These are phyloP conservation scores for Dicerorhinus sumatrensis DNA, from an alignment of 2,113 vertebrate genomes.

Conservation along the genomic window DNA sequence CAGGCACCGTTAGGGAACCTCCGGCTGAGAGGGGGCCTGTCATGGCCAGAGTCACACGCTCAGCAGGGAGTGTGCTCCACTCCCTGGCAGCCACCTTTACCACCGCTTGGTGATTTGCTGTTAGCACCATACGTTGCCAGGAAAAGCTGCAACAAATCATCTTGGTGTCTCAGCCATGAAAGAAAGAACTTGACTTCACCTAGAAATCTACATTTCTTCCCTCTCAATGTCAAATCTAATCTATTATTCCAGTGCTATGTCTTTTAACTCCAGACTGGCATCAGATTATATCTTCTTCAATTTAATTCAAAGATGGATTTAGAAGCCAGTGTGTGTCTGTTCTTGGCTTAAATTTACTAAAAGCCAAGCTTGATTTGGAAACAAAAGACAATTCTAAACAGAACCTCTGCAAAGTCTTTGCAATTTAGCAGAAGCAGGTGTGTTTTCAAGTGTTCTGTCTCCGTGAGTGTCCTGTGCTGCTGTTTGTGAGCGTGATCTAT, in stretches of 20 bases:
- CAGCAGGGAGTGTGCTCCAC: fast-evolving
- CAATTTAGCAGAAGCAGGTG: neutral
- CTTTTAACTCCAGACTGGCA: neutral
- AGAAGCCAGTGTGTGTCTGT: neutral
- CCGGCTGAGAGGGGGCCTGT: neutral
- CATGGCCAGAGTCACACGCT: neutral
- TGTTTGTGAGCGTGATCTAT: neutral
- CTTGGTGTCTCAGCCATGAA: neutral
- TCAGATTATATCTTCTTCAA: neutral
- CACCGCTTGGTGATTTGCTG: neutral
- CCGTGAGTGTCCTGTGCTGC: neutral
- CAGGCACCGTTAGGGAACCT: neutral
- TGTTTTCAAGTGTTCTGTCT: neutral
- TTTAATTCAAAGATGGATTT: neutral
- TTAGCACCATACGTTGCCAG: neutral
- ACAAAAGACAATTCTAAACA: neutral
- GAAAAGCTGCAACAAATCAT: neutral
- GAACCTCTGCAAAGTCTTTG: neutral
- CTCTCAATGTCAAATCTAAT: neutral
- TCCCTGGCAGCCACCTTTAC: fast-evolving
- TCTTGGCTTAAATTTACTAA: neutral
- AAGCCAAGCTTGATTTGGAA: neutral
- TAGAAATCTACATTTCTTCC: neutral
- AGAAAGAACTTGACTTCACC: neutral
- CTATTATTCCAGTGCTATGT: neutral